Percentiles rank a stretch among this genome's conserved stretches.
Evolutionary conservation across 1,140 invertebrate species (phyloP).

Genomic region (Hermatobates lingyangjiaoensis): DNA sequence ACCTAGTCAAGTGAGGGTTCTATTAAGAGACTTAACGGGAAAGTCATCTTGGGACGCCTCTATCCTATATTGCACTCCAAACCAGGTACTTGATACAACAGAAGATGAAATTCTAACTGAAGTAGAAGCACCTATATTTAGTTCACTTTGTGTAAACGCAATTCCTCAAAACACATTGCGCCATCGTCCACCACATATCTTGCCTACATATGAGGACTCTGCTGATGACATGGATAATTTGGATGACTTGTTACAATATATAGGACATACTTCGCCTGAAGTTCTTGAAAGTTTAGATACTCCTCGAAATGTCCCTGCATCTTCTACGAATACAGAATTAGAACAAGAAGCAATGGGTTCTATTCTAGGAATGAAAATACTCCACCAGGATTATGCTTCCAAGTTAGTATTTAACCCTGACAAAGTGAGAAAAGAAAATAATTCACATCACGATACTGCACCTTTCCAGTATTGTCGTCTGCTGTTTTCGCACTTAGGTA

Average conservation of each 20-base stretch:
- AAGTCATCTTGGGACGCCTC: slow-evolving; percentile 93
- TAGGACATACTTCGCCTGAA: slow-evolving; percentile 82
- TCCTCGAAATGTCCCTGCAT: slow-evolving; percentile 46
- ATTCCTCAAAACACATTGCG: slow-evolving; percentile 42
- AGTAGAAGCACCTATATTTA: slow-evolving; percentile 13
- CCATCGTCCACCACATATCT: slow-evolving; percentile 45
- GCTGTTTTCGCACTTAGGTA: slow-evolving; percentile 74
- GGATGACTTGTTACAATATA: slow-evolving; percentile 76
- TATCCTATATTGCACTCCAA: slow-evolving; percentile 59
- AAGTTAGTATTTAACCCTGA: slow-evolving; percentile 16
- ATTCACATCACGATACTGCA: slow-evolving; percentile 21
- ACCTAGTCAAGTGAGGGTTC: slow-evolving; percentile 44
- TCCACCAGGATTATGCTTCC: slow-evolving; percentile 49
- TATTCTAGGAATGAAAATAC: slow-evolving; percentile 57
- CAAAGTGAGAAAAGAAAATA: background rate
- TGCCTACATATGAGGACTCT: slow-evolving; percentile 63
- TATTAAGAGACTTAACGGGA: slow-evolving; percentile 83
- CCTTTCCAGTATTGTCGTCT: slow-evolving; percentile 70
- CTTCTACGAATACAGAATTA: slow-evolving; percentile 38
- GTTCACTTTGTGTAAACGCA: slow-evolving; percentile 11
- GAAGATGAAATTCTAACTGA: background rate
- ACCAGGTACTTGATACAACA: slow-evolving; percentile 7
- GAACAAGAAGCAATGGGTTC: slow-evolving; percentile 72
- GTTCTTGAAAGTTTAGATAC: slow-evolving; percentile 51
- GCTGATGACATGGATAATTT: slow-evolving; percentile 80